Conservation (phyloP, 2,113 vertebrate species). For the Heliornis fulica region DNA sequence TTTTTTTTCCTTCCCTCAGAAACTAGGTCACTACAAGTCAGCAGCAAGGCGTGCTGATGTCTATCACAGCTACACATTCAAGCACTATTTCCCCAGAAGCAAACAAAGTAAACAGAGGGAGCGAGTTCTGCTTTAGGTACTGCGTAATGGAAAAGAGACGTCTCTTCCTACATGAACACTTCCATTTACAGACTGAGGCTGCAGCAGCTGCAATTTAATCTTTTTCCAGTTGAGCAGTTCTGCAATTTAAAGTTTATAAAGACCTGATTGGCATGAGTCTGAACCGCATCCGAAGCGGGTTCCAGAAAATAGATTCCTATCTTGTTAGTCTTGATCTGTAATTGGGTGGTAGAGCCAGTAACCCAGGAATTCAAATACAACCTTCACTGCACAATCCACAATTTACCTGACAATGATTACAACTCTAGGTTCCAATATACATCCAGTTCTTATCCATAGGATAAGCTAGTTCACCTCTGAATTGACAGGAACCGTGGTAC, state of each 20-base stretch:
- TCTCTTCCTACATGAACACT: background rate
- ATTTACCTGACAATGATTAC: background rate
- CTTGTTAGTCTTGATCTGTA: background rate
- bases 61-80: background rate
- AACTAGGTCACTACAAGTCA: conserved; percentile 16
- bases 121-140: background rate
- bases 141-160: background rate
- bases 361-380: background rate
- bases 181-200: background rate
- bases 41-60: background rate
- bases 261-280: background rate
- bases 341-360: background rate
- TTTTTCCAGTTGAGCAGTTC: background rate
- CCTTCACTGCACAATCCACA: background rate
- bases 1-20: background rate
- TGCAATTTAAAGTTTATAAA: conserved; percentile 5
- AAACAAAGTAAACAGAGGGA: background rate
- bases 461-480: background rate
- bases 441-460: background rate
- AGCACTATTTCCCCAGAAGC: background rate
- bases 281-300: conserved; percentile 17
- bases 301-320: background rate
- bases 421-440: background rate
- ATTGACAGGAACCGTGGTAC: background rate
- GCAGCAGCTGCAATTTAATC: background rate